Evolutionary conservation across 2,113 vertebrate genomes (phyloP).

Genomic region (Notarius lentiginosus): DNA sequence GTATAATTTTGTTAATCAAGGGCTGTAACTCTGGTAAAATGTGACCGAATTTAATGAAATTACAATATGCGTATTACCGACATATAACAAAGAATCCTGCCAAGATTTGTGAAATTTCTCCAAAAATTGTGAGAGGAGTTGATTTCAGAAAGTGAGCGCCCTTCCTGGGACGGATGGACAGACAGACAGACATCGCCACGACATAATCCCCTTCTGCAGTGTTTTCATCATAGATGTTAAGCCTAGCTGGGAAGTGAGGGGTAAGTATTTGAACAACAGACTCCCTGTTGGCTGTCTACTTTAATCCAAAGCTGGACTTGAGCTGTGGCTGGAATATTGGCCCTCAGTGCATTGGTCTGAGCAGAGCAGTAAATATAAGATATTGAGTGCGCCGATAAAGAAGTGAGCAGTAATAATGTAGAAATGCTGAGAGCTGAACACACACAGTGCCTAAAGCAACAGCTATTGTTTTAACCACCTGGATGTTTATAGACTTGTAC

Average conservation of each 20-base stretch:
- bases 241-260: not conserved
- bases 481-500: not conserved
- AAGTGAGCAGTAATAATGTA: not conserved
- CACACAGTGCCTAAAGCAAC: constrained; percentile 2
- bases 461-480: constrained; percentile 8
- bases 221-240: not conserved
- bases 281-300: no score
- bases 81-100: no score
- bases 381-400: constrained; percentile 25
- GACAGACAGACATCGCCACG: no score
- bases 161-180: no score
- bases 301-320: not conserved
- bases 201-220: not conserved
- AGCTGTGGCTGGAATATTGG: not conserved
- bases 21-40: no score
- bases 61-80: no score
- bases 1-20: no score
- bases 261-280: not conserved
- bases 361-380: constrained; percentile 15
- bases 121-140: no score
- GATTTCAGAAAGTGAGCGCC: no score
- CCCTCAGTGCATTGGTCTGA: not conserved
- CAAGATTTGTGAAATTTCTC: no score
- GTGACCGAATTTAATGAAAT: no score
- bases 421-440: not conserved